These are phyloP conservation scores for Pangasius krempfi DNA, from an alignment of 2,797 vertebrate species.

Conservation along the genomic window DNA sequence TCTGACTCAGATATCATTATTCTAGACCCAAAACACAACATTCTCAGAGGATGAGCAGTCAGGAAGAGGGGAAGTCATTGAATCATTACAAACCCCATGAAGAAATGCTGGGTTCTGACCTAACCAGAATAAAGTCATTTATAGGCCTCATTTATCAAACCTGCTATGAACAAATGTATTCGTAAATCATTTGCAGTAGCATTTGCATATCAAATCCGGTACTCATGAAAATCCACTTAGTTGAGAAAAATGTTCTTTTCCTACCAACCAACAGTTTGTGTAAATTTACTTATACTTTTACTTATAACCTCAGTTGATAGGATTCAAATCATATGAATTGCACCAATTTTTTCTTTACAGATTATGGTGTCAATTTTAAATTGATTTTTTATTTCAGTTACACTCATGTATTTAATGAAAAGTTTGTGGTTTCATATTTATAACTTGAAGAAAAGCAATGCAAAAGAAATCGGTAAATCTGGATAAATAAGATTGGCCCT, in stretches of 20 bases:
- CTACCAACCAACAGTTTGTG: background rate
- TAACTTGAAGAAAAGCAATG: background rate
- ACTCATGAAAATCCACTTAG: background rate
- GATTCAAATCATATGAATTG: background rate
- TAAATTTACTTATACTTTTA: no score
- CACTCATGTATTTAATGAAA: background rate
- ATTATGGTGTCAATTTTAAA: background rate
- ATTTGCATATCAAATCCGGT: background rate
- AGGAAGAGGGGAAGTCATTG: slow-evolving; percentile 10
- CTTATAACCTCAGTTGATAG: background rate
- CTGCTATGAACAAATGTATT: background rate
- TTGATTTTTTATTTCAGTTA: background rate
- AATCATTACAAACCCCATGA: background rate
- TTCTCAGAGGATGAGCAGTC: slow-evolving; percentile 31
- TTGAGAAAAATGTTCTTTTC: background rate
- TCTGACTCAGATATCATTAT: slow-evolving; percentile 27
- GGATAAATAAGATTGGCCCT: background rate
- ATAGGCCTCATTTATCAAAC: background rate
- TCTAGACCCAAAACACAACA: background rate
- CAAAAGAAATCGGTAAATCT: background rate
- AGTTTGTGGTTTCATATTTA: background rate
- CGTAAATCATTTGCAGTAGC: background rate
- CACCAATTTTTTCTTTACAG: background rate
- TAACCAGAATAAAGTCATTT: background rate
- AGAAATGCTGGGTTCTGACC: slow-evolving; percentile 1